Conservation (phyloP, 2,113 vertebrate species). For the Nothocercus julius region DNA sequence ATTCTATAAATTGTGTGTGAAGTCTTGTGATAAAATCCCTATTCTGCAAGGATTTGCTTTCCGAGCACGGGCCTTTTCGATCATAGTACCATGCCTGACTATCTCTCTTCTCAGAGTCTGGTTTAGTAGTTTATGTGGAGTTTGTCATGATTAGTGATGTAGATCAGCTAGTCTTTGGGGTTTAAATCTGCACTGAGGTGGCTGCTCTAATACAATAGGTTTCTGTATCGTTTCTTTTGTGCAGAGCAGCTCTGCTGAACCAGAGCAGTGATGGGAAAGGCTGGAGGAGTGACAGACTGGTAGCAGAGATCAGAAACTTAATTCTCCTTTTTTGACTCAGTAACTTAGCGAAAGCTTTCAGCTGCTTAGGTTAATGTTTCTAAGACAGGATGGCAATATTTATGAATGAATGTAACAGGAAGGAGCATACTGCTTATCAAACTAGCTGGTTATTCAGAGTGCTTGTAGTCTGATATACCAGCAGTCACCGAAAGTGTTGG, state of each 20-base stretch:
- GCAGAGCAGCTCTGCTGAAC: neutral
- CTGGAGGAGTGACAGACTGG: neutral
- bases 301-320: neutral
- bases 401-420: neutral
- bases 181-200: neutral
- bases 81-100: neutral
- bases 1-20: neutral
- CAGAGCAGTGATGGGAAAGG: neutral
- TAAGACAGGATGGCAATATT: neutral
- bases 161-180: neutral
- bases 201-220: neutral
- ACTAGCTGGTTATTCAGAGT: neutral
- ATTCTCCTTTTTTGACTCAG: neutral
- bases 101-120: neutral
- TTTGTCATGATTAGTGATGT: neutral
- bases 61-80: neutral
- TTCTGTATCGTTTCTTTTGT: neutral
- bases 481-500: neutral
- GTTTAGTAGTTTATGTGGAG: neutral
- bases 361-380: rapidly evolving
- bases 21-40: neutral
- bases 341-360: neutral
- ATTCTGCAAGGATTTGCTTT: no score
- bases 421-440: neutral
- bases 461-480: neutral